Evolutionary conservation across 2,888 invertebrate genomes (phyloP).

Genomic region (Caenorhabditis plicata): DNA sequence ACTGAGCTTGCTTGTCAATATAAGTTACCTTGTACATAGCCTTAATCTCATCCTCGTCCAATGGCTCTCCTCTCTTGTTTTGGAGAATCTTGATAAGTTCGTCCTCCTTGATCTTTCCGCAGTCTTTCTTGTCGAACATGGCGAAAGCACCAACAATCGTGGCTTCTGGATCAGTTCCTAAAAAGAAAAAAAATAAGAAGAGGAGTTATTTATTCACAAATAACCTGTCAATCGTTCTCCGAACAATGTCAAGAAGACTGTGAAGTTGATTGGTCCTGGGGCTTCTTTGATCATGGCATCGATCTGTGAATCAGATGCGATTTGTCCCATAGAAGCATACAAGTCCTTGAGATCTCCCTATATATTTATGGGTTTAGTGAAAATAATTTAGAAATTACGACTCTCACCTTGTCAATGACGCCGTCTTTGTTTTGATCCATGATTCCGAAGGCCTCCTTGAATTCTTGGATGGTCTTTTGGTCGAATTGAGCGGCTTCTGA

Average conservation of each 20-base stretch:
- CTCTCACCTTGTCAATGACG: conserved; percentile 40
- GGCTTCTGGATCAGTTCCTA: conserved; percentile 70
- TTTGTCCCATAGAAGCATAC: conserved; percentile 68
- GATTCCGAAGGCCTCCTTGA: conserved; percentile 71
- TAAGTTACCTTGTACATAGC: conserved; percentile 59
- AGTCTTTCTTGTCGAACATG: conserved; percentile 69
- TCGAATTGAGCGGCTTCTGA: conserved; percentile 70
- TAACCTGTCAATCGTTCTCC: conserved; percentile 65
- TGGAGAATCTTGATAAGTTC: conserved; percentile 65
- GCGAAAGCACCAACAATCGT: conserved; percentile 69
- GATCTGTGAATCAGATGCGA: conserved; percentile 62
- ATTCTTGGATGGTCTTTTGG: conserved; percentile 69
- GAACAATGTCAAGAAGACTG: conserved; percentile 66
- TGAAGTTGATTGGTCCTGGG: conserved; percentile 66
- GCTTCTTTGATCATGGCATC: conserved; percentile 66
- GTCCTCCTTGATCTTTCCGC: conserved; percentile 68
- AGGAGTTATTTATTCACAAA: not conserved
- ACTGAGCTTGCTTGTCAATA: not conserved
- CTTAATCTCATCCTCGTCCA: conserved; percentile 63
- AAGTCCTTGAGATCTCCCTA: conserved; percentile 69
- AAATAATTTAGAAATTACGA: not conserved
- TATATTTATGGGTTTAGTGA: conserved; percentile 5
- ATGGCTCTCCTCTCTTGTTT: conserved; percentile 65
- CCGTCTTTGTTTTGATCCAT: conserved; percentile 70
- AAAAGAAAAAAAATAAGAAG: conserved; percentile 3